A percentile compares a stretch with the other conserved stretches of the same genome.
Conservation (phyloP, 2,113 vertebrate genomes). For the Brachionichthys hirsutus region DNA sequence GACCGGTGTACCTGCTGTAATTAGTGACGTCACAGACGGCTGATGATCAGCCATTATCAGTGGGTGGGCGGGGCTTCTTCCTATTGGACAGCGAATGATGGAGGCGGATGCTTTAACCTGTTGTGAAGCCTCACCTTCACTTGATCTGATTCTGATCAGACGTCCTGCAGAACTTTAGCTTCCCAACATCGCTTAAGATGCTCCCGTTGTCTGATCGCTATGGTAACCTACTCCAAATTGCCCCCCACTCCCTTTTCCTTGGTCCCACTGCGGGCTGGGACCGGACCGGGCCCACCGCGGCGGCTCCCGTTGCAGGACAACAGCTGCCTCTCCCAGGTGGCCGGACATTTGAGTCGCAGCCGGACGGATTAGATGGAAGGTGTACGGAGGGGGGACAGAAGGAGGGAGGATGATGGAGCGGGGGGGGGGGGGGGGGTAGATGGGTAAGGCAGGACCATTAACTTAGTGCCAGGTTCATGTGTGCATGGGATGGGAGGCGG, state of each 20-base stretch:
- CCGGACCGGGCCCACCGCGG: conserved; percentile 47
- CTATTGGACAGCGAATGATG: too few relatives aligned
- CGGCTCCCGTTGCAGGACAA: conserved; percentile 85
- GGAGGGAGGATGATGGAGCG: conserved; percentile 69
- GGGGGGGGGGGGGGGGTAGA: conserved; percentile 77
- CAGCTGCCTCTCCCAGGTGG: conserved; percentile 97
- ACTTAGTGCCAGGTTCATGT: conserved; percentile 83
- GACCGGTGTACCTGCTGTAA: conserved; percentile 67
- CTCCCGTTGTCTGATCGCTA: too few relatives aligned
- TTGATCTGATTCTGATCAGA: too few relatives aligned
- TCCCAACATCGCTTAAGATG: too few relatives aligned
- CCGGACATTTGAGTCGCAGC: conserved; percentile 93
- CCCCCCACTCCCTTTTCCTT: not conserved
- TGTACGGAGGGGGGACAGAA: conserved; percentile 77
- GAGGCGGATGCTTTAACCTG: too few relatives aligned
- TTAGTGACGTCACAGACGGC: conserved; percentile 28
- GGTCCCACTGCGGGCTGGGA: conserved; percentile 56
- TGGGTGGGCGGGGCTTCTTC: not conserved
- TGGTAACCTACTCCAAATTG: too few relatives aligned
- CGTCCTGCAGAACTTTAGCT: too few relatives aligned
- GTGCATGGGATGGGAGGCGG: conserved; percentile 70
- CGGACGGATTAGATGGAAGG: conserved; percentile 87
- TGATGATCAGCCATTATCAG: conserved; percentile 36
- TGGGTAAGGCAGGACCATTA: conserved; percentile 75
- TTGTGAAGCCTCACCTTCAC: too few relatives aligned